Base-by-base conservation (phyloP, 2,797 vertebrate genomes). In the Amniataba percoides region DNA sequence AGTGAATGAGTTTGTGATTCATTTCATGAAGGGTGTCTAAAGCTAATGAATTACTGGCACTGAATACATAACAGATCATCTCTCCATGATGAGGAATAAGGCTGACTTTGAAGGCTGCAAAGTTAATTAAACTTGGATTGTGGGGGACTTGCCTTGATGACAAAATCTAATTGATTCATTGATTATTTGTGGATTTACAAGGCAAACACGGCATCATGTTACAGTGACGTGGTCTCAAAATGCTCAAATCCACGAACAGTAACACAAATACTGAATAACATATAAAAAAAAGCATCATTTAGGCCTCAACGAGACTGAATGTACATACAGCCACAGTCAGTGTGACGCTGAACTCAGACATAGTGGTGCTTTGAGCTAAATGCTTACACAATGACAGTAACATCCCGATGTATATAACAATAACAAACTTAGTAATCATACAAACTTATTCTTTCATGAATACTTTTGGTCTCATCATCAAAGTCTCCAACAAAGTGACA, bases 121-220 rank as follows among this genome's bases (percentile, higher is more conserved):
- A 69, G 69, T 76, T 59, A 75, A 83, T 81, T 72, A 49, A 75
- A 69, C 42, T 9, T 57, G 42, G 39, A 68, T 65, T 49, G 46
- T 23, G 57, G 57, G 39, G 45, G 31, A 60, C 45, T 43, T 21
- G 42, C 56, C 36, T 49, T 5, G 14, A 25, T 59, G 68, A 42
- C 13, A 46, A 16, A 42, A 42, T 13, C 2, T 25, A 7, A 39
- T 21, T 7, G 53, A 81, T 61, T 59, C 18, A 19, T 66, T 45
- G 53, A 61, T 80, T 74, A 66, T 49, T 80, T 52, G 45, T 74
- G 27, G 31, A 51, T 77, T 58, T 42, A 49, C 40, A 36, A 61
- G 45, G 68, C 48, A 66, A 84, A 71, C 48, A 78, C 40, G 36
- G 23, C 40, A 57, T 49, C 4, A 16, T 39, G 56, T 53, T 27